Percentiles rank a stretch among this genome's conserved stretches.
Conservation (phyloP, 2,888 invertebrate genomes). For the Lysandra coridon region DNA sequence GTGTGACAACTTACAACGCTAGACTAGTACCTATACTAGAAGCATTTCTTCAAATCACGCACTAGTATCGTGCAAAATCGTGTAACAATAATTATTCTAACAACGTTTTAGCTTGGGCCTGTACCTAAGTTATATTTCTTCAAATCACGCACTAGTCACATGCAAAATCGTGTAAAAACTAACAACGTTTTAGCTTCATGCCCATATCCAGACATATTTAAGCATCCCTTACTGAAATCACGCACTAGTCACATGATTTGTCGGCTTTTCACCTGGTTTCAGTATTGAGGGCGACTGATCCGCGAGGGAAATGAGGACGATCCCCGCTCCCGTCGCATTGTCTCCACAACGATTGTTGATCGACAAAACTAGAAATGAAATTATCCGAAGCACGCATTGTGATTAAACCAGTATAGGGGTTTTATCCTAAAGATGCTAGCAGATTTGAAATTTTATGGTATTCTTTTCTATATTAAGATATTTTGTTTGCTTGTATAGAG, state of each 20-base stretch:
- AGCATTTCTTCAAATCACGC: not conserved
- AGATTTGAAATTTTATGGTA: not conserved
- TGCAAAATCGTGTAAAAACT: too few species aligned
- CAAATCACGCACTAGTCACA: not conserved
- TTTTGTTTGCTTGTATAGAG: too few species aligned
- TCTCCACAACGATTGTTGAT: not conserved
- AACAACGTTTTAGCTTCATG: too few species aligned
- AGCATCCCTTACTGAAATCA: not conserved
- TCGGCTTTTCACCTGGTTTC: not conserved
- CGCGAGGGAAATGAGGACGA: slow-evolving; percentile 9
- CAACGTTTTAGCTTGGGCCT: too few species aligned
- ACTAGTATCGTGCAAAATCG: too few species aligned
- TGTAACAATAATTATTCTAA: too few species aligned
- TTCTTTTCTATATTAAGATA: too few species aligned
- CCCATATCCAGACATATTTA: too few species aligned
- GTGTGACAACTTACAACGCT: too few species aligned
- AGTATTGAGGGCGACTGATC: not conserved
- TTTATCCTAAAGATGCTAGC: not conserved
- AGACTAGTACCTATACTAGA: too few species aligned
- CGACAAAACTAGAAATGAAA: not conserved
- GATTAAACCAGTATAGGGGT: not conserved
- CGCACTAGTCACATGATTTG: not conserved
- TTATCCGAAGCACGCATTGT: not conserved
- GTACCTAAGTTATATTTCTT: too few species aligned
- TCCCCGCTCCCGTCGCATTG: slow-evolving; percentile 11